Evolutionary conservation across 2,888 invertebrate genomes (phyloP), one percentile per base, ranked within the genome.

Genomic region (Tetragnatha montana): DNA sequence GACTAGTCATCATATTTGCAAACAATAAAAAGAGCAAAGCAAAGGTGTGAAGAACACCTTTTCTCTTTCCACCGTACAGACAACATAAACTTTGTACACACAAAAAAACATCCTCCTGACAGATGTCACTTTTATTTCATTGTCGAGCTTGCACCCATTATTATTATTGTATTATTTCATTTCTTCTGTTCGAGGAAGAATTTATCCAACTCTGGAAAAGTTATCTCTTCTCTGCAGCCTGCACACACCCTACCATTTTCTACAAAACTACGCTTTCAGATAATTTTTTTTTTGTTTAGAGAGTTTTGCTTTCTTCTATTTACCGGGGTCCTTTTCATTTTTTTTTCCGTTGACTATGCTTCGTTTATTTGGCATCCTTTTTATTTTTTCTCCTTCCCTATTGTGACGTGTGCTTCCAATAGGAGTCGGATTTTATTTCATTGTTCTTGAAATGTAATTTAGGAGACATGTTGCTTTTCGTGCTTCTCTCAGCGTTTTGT

Each of bases 371-470:
- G 51, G 22, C 51, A 8, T 49, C 49, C 73, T 51, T 74, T 74
- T n/a, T n/a, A n/a, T n/a, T 1, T 50, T 81, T 81, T 60, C 14
- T 50, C 21, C 50, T 76, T 76, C 22, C 22, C 22, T 73, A 51
- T 73, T 74, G 35, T n/a, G 75, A 76, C 49, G 50, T 50, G 81
- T 81, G 21, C 50, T 83, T 75, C 74, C 35, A 10, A n/a, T 83
- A 73, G 35, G 73, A 80, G 79, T 79, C 49, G 79, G 73, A 86
- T 86, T 86, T 86, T 86, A 86, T 86, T 86, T 86, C 79, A 86
- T 86, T 86, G 79, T 86, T 86, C 80, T 51, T 12, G 79, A 80
- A 86, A 86, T 86, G 86, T 71, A 86, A 86, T 86, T 86, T 86
- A 80, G 70, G 19, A 51, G 80, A 73, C 86, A 71, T 80, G 79